Base-by-base conservation (phyloP, 1,140 invertebrate species). In the Pararge aegeria region DNA sequence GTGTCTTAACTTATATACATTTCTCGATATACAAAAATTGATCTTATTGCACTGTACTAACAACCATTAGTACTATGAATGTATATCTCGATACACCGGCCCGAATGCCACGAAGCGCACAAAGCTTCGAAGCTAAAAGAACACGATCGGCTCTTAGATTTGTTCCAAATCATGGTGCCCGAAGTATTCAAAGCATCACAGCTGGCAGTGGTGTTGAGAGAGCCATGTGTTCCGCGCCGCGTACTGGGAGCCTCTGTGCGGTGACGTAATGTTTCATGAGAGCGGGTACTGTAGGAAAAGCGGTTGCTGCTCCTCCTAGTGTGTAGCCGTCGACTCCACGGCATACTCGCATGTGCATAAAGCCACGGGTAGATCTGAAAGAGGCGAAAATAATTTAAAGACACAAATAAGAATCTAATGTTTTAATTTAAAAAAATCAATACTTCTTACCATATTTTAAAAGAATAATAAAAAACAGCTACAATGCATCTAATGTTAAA, bases 301-400 rank as follows among this genome's bases (percentile, higher is more conserved):
- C 96, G 57, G 96, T 96, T 76, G 96, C 96, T 76, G 97, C 97
- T 75, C 97, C 96, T 12, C 97, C 97, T 62, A 98, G 85, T 30
- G 97, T 97, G 78, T 94, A 98, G 49, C 94, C 91, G 37, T 94
- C 94, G 9, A 91, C 93, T 59, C 93, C 92, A 70, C 93, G 93
- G 74, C 96, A 96, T 40, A 98, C 98, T 54, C 96, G 93, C 94
- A 98, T 97, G 77, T 98, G 97, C 96, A 98, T 98, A 75, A 97
- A 98, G 13, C 97, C 97, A 83, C 95, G 93, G 20, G 96, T 95
- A 79, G 97, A 97, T 84, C 97, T 98, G 87, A 1, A 93, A 93
- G 72, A 42, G 73, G 82, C 10, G 5, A 58, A 61, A 50, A 52
- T 62, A 46, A n/a, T 15, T 51, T 7, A 30, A 24, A 37, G 3